phyloP scores from a whole-genome alignment of 2,888 invertebrate genomes.

The Poecilobothrus nobilitatus region DNA sequence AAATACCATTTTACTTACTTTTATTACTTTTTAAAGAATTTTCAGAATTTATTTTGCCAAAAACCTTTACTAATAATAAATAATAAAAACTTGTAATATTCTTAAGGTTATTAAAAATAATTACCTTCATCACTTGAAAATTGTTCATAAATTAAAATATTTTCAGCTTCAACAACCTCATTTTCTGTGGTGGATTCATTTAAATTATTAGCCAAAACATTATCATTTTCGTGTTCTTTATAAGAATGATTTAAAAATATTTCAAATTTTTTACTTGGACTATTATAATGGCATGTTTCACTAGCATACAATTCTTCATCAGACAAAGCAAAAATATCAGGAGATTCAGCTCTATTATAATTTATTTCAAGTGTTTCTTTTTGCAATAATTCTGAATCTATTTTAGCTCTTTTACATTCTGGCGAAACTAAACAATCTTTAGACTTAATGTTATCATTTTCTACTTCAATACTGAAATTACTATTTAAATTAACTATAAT shows the following conservation, averaged over 20 bases:
- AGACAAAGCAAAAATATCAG: constrained; percentile 33
- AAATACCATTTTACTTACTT: not conserved
- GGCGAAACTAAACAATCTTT: not conserved
- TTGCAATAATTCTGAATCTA: not conserved
- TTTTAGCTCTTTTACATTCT: not conserved
- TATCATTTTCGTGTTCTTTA: no score
- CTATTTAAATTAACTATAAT: not conserved
- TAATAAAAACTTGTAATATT: constrained; percentile 7
- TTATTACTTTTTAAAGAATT: not conserved
- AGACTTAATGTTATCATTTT: not conserved
- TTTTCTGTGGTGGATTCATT: constrained; percentile 7
- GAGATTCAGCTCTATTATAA: constrained; percentile 30
- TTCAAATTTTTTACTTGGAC: no score
- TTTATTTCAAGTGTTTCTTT: not conserved
- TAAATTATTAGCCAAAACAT: no score
- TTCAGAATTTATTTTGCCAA: not conserved
- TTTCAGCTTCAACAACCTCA: constrained; percentile 9
- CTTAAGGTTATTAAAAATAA: not conserved
- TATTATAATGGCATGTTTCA: not conserved
- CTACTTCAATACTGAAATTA: not conserved
- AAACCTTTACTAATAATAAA: constrained; percentile 35
- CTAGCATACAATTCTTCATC: constrained; percentile 12
- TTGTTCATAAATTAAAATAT: constrained; percentile 31
- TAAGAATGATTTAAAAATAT: no score
- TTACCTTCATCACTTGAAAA: constrained; percentile 40